A percentile compares a stretch with the other conserved stretches of the same genome.
These are phyloP conservation scores for Cossypha polioptera DNA, from an alignment of 2,797 vertebrate species.

Conservation along the genomic window DNA sequence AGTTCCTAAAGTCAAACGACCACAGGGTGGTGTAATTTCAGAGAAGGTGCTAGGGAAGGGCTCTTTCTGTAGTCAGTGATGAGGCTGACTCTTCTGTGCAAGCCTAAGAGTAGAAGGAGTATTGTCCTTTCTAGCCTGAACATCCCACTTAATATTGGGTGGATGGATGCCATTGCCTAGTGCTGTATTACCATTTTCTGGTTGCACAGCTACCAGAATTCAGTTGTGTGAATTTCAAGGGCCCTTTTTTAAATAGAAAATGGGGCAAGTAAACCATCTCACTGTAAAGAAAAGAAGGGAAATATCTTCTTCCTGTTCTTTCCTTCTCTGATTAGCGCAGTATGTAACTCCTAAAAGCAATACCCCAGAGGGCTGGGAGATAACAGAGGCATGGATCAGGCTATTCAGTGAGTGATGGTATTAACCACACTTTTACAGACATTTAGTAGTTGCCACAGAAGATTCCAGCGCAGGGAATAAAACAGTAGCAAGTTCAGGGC, in stretches of 20 bases:
- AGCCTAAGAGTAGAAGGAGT: neutral
- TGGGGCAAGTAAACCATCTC: neutral
- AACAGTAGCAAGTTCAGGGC: neutral
- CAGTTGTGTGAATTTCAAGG: neutral
- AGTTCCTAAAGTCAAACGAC: neutral
- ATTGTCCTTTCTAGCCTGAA: neutral
- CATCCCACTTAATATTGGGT: fast-evolving
- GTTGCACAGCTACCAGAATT: neutral
- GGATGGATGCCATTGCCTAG: neutral
- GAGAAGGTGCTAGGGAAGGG: neutral
- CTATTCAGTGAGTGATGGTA: neutral
- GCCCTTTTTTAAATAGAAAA: neutral
- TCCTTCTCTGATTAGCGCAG: neutral
- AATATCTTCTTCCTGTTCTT: neutral
- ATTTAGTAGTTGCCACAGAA: neutral
- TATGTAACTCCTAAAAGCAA: neutral
- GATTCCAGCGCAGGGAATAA: neutral
- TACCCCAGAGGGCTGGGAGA: neutral
- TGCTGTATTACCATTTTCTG: neutral
- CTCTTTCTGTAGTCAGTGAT: neutral
- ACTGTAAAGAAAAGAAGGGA: neutral
- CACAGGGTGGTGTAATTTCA: neutral
- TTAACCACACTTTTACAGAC: neutral
- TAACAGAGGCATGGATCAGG: neutral
- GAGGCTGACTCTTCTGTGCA: neutral